Evolutionary conservation across 2,797 vertebrate genomes (phyloP), one percentile per base, ranked within the genome.

Genomic region (Sebastes steindachneri): DNA sequence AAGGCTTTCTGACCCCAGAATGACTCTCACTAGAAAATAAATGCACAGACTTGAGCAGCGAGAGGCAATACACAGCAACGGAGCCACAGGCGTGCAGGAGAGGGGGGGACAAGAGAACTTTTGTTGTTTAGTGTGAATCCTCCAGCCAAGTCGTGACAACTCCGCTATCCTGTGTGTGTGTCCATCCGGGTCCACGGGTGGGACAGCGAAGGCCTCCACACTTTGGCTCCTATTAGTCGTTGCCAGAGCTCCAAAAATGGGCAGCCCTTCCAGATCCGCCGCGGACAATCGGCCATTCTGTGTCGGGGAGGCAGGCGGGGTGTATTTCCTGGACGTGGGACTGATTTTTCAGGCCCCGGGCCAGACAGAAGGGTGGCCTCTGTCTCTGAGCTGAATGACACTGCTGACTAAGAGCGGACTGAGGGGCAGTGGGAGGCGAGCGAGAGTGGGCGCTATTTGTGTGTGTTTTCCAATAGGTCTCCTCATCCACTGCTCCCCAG

Each of bases 361-460:
- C 95, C 95, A 96, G 90, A 91, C 86, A 94, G 94, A 95, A 96
- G 94, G 95, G 92, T 92, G 94, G 92, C 89, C 93, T 96, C 95
- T 95, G 93, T 96, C 90, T 88, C 89, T 73, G 82, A 76, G 81
- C 86, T 94, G 91, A 96, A 96, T 95, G 89, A 94, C 89, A 90
- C 86, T 90, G 93, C 94, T 94, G 93, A 92, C 83, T 90, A 85
- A 91, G 92, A 92, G 83, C 64, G 71, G 70, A 80, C 85, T 59
- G 63, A 79, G 82, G 76, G 88, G 88, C 86, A 89, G 90, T 54
- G 83, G 87, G 92, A 92, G 83, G 89, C 67, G 65, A 9, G 86
- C 4, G 28, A 74, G 1, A 94, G 92, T 93, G 80, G 83, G 88
- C 77, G 87, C 76, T 90, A 60, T 90, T 88, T 91, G 83, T 85